These are phyloP conservation scores for Nesogale talazaci DNA, from an alignment of 2,113 vertebrate genomes.

Conservation along the genomic window DNA sequence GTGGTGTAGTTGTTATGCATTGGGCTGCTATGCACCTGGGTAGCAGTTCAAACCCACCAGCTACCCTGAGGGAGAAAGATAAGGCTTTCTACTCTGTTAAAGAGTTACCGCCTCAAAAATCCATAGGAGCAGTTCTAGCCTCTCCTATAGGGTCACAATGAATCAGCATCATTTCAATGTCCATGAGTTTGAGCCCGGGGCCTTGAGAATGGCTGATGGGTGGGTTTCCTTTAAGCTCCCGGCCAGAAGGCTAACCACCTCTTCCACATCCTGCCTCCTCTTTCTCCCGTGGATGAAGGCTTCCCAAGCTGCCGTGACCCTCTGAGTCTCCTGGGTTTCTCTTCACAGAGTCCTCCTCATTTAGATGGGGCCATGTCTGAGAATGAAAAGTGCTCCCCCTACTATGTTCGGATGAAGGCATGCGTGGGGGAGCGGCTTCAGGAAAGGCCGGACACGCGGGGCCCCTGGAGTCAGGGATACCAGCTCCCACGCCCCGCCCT, in stretches of 20 bases:
- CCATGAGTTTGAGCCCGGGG: background rate
- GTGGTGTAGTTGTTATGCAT: too few relatives aligned
- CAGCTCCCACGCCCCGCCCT: fast-evolving
- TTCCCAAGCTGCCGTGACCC: background rate
- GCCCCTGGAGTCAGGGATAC: background rate
- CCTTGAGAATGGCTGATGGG: background rate
- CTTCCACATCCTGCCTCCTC: background rate
- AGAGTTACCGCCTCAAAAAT: too few relatives aligned
- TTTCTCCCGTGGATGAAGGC: too few relatives aligned
- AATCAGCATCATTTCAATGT: too few relatives aligned
- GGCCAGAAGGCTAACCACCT: background rate
- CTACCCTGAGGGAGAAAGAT: too few relatives aligned
- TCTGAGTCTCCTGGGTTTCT: background rate
- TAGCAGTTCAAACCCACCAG: too few relatives aligned
- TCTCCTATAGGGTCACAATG: too few relatives aligned
- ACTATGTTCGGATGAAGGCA: background rate
- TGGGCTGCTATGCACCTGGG: too few relatives aligned
- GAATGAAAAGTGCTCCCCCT: background rate
- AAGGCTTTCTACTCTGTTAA: too few relatives aligned
- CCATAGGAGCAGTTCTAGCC: too few relatives aligned
- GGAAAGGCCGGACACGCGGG: background rate
- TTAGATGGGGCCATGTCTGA: background rate
- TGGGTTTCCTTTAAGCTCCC: background rate
- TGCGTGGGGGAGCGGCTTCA: too few relatives aligned
- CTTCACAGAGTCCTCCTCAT: background rate